Base-by-base conservation (phyloP, 2,888 invertebrate genomes). In the Apeira syringaria region DNA sequence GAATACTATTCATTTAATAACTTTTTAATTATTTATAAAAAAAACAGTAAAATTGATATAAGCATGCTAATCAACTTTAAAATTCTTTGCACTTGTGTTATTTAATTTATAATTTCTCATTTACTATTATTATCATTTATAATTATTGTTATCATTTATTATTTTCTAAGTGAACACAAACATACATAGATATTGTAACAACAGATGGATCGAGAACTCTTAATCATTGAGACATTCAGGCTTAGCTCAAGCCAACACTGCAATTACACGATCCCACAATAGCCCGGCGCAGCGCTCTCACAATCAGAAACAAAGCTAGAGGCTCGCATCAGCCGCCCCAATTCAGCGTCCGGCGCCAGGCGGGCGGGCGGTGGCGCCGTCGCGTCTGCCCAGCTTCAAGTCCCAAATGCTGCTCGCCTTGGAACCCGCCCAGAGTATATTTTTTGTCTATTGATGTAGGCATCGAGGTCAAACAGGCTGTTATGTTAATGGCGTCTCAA, bases 361-460 rank as follows among this genome's bases (percentile, higher is more conserved):
- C 42, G 57, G 80, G 61, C 80, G 79, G 59, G 63, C 34, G 40
- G 20, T 58, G 87, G 89, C 90, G 88, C 84, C 91, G 88, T 79
- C 84, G 73, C 68, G 90, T 91, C 89, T 91, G 63, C 64, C 59
- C 69, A 66, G 67, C 66, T 53, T 54, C 68, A 71, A 66, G 65
- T 63, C 63, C 69, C 68, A 68, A 73, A 72, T 73, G 65, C 56
- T 12, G 29, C 56, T 55, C 74, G 75, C 71, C 75, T 87, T 89
- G 89, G 88, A 88, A 74, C 74, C 56, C 61, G 59, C 85, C 88
- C 88, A 89, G 87, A 64, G 68, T 73, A 72, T 87, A 72, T 87
- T 87, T 56, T 87, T 86, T 85, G 75, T 72, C 65, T 75, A 68
- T 74, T 68, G 75, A 82, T 80, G 71, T 82, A 79, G 81, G 82